Base-by-base conservation (phyloP, 2,888 invertebrate genomes). In the Neoaliturus tenellus region DNA sequence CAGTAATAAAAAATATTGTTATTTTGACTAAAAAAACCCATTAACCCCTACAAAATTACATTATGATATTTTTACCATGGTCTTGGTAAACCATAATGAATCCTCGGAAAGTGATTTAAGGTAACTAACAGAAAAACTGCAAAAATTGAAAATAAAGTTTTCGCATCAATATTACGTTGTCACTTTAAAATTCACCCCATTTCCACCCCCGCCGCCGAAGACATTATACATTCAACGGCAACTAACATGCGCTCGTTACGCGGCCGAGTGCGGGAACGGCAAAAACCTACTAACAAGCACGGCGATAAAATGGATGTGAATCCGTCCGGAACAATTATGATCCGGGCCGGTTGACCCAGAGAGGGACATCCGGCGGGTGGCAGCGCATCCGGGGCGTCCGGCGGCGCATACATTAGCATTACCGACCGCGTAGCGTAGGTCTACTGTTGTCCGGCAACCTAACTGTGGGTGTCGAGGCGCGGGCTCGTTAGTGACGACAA, bases 351-450 rank as follows among this genome's bases (percentile, higher is more conserved):
- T 48, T 75, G 75, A 75, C 75, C 44, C 75, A 75, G 39, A 75
- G 75, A 75, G 75, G 75, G 20, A 44, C 75, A 48, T 75, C 75
- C 75, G 75, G 75, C 39, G 75, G 75, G 75, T 28, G 75, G 75
- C 28, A 44, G 71, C 8, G n/a, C 75, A 75, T 44, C 75, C 75
- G 48, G 39, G 25, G 39, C 25, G 48, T 17, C 48, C 71, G 80
- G 71, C 39, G 55, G 39, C 6, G 67, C 67, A 69, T 69, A 69
- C 20, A 69, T 69, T 69, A 69, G 69, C 69, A 69, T 69, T 23
- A 14, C 48, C 23, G 51, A 23, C 2, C 51, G 51, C 20, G n/a
- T 51, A 51, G n/a, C 23, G 51, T 51, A 4, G 14, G n/a, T 3
- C 10, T 6, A 23, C 51, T 14, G 44, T 44, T 23, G 20, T 23